Base-by-base conservation (phyloP, 2,888 invertebrate species). In the Drosophila fulvimacula region DNA sequence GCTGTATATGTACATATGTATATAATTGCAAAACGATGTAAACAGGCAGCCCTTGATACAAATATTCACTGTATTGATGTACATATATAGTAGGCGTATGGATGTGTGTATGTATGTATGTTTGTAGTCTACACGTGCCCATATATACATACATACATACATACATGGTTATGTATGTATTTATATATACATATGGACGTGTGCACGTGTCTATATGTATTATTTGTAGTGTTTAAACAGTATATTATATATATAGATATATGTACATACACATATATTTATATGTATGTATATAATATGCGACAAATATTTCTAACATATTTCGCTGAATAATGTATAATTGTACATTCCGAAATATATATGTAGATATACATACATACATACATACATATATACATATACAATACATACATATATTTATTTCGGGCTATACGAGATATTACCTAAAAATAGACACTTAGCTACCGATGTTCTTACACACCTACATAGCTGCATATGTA, bases 401-500 rank as follows among this genome's bases (percentile, higher is more conserved):
- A 30, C 6, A 7, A 7, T 15, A 36, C 10, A 36, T 46, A 57
- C n/a, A 57, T 19, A 32, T 41, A 56, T 42, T 19, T 56, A 53
- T 53, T 57, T 57, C 32, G 44, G 44, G 56, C 46, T 27, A 36
- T 64, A 64, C 55, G 73, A 72, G 76, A 83, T 79, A 67, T 73
- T 70, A 52, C 57, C 83, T 83, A 82, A 68, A 83, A 81, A 82
- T 82, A 83, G 81, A 73, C 67, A 41, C 64, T 73, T 67, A 79
- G 82, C 81, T 79, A 68, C 76, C 72, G 67, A 6, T 19, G 46
- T 27, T 36, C 58, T 17, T 44, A 17, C 46, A 30, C 38, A 66
- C 38, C n/a, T 58, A 66, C 49, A 58, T 38, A 52, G 0, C 9
- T n/a, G 11, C 24, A 30, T 39, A 10, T 30, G 30, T 30, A 7